Evolutionary conservation across 2,113 vertebrate genomes (phyloP), one percentile per base, ranked within the genome.

Genomic region (Apeltes quadracus): DNA sequence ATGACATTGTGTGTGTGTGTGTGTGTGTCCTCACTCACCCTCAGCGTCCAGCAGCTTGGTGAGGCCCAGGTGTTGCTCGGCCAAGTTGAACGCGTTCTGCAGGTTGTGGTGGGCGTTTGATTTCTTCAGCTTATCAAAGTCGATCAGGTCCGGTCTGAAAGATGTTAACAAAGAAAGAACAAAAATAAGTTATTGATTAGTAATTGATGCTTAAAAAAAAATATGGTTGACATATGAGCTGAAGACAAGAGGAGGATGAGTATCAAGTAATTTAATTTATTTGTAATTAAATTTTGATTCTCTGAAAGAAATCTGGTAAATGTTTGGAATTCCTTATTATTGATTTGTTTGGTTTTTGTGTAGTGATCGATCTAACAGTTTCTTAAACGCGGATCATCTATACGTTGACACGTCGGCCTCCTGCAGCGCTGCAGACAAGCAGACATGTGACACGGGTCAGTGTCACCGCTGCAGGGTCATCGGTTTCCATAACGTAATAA

Each of bases 121-220:
- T 87, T 99, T 99, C 95, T 99, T 99, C 87, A 99, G 93, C 84
- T 98, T 98, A 85, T 99, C 97, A 84, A 98, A 99, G 92, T 99
- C 96, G 82, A 99, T 98, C 90, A 99, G 92, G 92, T 99, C 97
- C 54, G 97, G 97, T 88, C 97, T 99, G 81, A 63, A n/a, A 20
- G 25, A 64, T 10, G 5, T 34, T 3, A 41, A 53, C 50, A 25
- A 53, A 0, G 12, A 11, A 22, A 53, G 11, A 18, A 5, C 2
- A 44, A 16, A 44, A 16, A 16, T 0, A 20, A 12, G 7, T 1
- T 5, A 32, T 2, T 20, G 20, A 27, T 32, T 25, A 53, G 50
- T 53, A 7, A 25, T 53, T 6, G 22, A 53, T 53, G n/a, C n/a
- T n/a, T n/a, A n/a, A 18, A 41, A 14, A 72, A 27, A n/a, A 61